Evolutionary conservation across 1,140 invertebrate genomes (phyloP).

Genomic region (Gonioctena quinquepunctata): DNA sequence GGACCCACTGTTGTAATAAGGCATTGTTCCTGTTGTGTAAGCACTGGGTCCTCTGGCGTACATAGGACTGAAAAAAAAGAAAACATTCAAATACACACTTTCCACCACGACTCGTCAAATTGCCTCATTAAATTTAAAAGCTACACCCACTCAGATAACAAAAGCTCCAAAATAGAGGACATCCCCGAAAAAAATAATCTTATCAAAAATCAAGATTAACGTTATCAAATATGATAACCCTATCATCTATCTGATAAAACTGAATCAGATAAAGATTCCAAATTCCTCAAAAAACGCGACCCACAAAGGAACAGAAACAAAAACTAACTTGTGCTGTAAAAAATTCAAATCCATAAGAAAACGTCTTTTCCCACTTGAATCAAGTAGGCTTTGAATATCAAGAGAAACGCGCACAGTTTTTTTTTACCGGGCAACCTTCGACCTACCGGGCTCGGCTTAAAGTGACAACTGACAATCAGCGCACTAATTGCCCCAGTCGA

Average conservation of each 20-base stretch:
- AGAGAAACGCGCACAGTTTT: conserved; percentile 8
- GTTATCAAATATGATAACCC: neutral
- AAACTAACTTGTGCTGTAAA: conserved; percentile 45
- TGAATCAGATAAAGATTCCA: conserved; percentile 1
- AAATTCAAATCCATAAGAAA: conserved; percentile 41
- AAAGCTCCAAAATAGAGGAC: conserved; percentile 37
- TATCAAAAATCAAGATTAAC: conserved; percentile 1
- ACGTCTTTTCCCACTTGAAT: neutral
- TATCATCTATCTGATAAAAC: neutral
- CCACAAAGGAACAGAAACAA: conserved; percentile 19
- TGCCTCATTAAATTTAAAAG: too few species aligned
- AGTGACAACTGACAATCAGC: conserved; percentile 25
- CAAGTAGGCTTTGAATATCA: neutral
- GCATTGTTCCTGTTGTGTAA: conserved; percentile 41
- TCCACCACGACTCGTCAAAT: too few species aligned
- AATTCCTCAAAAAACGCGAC: conserved; percentile 8
- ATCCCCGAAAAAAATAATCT: conserved; percentile 24
- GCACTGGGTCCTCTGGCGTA: conserved; percentile 40
- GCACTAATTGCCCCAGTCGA: conserved; percentile 10
- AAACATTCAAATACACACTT: conserved; percentile 15
- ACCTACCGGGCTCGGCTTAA: neutral
- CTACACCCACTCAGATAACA: conserved; percentile 32
- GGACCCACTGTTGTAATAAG: conserved; percentile 46
- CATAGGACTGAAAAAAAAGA: conserved; percentile 42
- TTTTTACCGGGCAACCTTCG: neutral